Evolutionary conservation across 2,113 vertebrate species (phyloP).

Genomic region (Spilogale gracilis): DNA sequence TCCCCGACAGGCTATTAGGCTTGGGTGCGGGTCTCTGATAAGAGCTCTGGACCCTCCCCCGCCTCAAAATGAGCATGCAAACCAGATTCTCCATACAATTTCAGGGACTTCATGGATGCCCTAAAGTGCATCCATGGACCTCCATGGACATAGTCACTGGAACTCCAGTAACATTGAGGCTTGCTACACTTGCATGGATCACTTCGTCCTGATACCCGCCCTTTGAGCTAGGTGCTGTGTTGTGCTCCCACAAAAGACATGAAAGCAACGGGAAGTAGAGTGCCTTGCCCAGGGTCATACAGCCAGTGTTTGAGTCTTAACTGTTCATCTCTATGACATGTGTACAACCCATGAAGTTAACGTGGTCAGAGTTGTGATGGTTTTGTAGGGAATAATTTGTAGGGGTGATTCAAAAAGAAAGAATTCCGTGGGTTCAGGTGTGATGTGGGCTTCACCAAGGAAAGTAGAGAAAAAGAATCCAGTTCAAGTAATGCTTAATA

Average conservation of each 20-base stretch:
- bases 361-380: background rate
- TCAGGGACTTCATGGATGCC: background rate
- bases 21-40: background rate
- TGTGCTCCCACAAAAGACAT: background rate
- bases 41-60: background rate
- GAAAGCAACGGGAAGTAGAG: background rate
- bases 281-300: background rate
- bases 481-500: background rate
- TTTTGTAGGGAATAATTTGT: background rate
- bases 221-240: background rate
- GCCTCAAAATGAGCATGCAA: background rate
- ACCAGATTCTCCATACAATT: conserved; percentile 6
- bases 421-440: background rate
- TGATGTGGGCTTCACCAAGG: background rate
- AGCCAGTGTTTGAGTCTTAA: background rate
- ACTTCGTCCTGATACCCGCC: background rate
- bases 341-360: background rate
- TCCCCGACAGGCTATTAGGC: background rate
- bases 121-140: conserved; percentile 6
- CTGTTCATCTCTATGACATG: background rate
- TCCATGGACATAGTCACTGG: conserved; percentile 24
- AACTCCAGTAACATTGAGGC: background rate
- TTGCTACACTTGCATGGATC: background rate
- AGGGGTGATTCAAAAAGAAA: conserved; percentile 1
- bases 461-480: background rate